Percentiles rank a stretch among this genome's conserved stretches.
Conservation (phyloP, 2,888 invertebrate species). For the Rhagophthalmus giganteus region DNA sequence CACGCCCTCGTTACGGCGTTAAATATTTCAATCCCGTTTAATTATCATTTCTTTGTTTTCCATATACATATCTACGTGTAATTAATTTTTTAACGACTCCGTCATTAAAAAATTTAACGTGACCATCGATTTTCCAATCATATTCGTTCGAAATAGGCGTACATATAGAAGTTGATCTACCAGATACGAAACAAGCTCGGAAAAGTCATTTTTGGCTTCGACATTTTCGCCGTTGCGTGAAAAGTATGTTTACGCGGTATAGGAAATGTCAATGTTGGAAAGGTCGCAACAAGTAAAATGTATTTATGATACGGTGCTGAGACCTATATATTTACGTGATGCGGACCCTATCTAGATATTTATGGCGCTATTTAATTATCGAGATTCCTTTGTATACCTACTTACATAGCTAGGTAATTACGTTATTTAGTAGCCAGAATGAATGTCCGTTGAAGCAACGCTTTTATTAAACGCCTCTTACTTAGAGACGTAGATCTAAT, state of each 20-base stretch:
- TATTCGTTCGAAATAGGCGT: too few species aligned
- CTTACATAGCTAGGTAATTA: background rate
- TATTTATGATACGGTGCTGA: too few species aligned
- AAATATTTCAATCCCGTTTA: background rate
- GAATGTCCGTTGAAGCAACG: background rate
- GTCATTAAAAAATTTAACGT: too few species aligned
- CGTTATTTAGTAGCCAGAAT: background rate
- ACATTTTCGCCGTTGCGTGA: slow-evolving; percentile 2
- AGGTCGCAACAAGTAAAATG: background rate
- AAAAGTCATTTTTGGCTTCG: background rate
- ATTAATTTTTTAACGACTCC: too few species aligned
- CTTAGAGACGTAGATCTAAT: slow-evolving; percentile 15
- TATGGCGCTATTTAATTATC: background rate
- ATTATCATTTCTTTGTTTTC: too few species aligned
- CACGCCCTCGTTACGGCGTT: too few species aligned
- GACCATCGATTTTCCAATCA: too few species aligned
- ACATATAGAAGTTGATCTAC: too few species aligned
- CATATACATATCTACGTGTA: too few species aligned
- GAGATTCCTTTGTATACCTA: background rate
- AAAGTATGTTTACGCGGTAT: slow-evolving; percentile 5
- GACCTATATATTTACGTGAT: too few species aligned
- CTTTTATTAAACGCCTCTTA: background rate
- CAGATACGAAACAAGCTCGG: background rate
- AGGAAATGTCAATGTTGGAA: slow-evolving; percentile 4
- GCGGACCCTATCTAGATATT: too few species aligned